Evolutionary conservation across 2,113 vertebrate species (phyloP), one percentile per base, ranked within the genome.

Genomic region (Silurus glanis): DNA sequence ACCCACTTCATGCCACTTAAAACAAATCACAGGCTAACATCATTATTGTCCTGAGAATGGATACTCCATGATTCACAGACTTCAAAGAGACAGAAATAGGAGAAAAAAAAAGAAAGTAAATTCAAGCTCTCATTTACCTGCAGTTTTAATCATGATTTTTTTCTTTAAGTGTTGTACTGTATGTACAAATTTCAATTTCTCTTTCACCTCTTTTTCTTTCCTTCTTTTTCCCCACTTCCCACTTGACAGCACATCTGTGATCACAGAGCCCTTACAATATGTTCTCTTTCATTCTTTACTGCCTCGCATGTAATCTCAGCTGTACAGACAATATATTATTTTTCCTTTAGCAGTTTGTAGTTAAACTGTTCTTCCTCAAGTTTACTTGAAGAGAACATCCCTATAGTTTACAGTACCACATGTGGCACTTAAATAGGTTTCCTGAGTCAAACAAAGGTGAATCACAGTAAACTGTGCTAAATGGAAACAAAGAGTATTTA

Each of bases 21-120:
- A 64, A 84, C 90, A 89, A 91, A 93, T 94, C 93, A 92, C 92
- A 91, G 93, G 82, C 86, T 94, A 94, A 94, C 94, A 90, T 93
- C 93, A 94, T 94, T 93, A 93, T 91, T 92, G 94, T 94, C 92
- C 92, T 71, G 89, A 90, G 92, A 83, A 84, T 87, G 87, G 59
- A 87, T 91, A 89, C 92, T 85, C 89, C 80, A 85, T 80, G 76
- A 79, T 83, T 82, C 82, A 47, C 86, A 58, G 90, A 93, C 94
- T 93, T 95, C 93, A 95, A 94, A 95, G 92, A 87, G 89, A 90
- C 69, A 88, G 90, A 81, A 92, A 92, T 91, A 89, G 86, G 89
- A 85, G 83, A 87, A 72, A 85, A 75, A 87, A 90, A 90, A 80
- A 88, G 87, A 88, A 88, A 86, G 85, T 47, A 85, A 91, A 87